A percentile compares a stretch with the other conserved stretches of the same genome.
phyloP scores from a whole-genome alignment of 2,113 vertebrate species.

The Ictalurus furcatus region DNA sequence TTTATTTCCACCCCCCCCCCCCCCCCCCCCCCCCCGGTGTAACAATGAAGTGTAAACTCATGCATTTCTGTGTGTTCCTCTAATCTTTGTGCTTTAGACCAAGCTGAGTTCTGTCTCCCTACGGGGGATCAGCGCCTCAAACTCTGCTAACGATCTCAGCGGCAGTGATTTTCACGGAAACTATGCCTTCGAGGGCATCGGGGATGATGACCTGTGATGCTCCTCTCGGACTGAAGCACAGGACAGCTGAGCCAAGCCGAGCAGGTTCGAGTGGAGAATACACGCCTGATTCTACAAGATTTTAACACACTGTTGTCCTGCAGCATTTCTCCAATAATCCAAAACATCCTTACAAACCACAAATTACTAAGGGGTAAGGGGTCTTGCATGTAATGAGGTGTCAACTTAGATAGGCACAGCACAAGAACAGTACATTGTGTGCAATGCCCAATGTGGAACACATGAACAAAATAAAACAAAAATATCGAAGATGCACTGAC shows the following conservation, averaged over 20 bases:
- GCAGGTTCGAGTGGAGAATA: slow-evolving; percentile 27
- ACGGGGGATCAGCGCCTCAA: slow-evolving; percentile 89
- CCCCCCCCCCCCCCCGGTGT: background rate
- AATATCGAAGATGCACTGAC: background rate
- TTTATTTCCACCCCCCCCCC: background rate
- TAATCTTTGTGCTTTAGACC: slow-evolving; percentile 73
- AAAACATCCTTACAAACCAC: background rate
- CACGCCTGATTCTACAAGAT: slow-evolving; percentile 67
- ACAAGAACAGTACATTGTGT: background rate
- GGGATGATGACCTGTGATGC: slow-evolving; percentile 93
- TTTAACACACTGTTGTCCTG: slow-evolving; percentile 66
- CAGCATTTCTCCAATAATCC: background rate
- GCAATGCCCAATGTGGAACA: background rate
- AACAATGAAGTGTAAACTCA: background rate
- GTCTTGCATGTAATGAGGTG: background rate
- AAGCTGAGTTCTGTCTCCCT: slow-evolving; percentile 95
- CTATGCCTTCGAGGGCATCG: slow-evolving; percentile 97
- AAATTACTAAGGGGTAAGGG: background rate
- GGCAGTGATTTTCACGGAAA: slow-evolving; percentile 93
- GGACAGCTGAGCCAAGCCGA: slow-evolving; percentile 63
- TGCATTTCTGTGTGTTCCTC: background rate
- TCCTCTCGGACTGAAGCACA: slow-evolving; percentile 30
- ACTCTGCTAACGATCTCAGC: slow-evolving; percentile 83
- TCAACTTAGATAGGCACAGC: background rate
- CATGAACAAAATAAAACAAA: background rate